A percentile compares a stretch with the other conserved stretches of the same genome.
phyloP scores from a whole-genome alignment of 2,797 vertebrate genomes.

The Cryptoblepharus egeriae region DNA sequence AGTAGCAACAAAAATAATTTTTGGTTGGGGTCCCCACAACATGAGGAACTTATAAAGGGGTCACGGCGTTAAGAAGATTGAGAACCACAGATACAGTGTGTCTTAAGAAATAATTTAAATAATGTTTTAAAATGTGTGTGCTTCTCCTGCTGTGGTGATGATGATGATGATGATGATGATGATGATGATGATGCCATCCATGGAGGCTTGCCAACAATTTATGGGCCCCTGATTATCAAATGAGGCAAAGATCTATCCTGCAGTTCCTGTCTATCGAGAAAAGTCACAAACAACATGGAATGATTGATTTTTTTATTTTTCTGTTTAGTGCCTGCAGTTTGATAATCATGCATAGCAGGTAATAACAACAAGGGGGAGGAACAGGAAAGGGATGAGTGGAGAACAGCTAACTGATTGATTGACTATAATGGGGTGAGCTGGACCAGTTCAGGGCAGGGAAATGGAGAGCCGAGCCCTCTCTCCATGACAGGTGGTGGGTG shows the following conservation, averaged over 20 bases:
- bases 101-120: too few relatives aligned
- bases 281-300: not conserved
- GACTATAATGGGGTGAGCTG: constrained; percentile 30
- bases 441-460: not conserved
- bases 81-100: too few relatives aligned
- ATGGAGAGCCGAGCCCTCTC: not conserved
- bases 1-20: too few relatives aligned
- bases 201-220: too few relatives aligned
- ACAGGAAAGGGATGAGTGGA: constrained; percentile 42
- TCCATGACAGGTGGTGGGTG: constrained; percentile 33
- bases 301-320: not conserved
- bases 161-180: too few relatives aligned
- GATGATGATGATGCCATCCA: too few relatives aligned
- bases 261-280: constrained; percentile 6
- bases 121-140: too few relatives aligned
- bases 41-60: too few relatives aligned
- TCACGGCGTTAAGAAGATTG: too few relatives aligned
- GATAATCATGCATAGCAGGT: constrained; percentile 30
- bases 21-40: too few relatives aligned
- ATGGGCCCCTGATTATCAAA: too few relatives aligned
- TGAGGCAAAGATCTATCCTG: not conserved
- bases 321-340: constrained; percentile 25
- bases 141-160: too few relatives aligned
- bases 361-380: constrained; percentile 42
- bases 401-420: constrained; percentile 41